Evolutionary conservation across 2,113 vertebrate species (phyloP).

Genomic region (Megalops atlanticus): DNA sequence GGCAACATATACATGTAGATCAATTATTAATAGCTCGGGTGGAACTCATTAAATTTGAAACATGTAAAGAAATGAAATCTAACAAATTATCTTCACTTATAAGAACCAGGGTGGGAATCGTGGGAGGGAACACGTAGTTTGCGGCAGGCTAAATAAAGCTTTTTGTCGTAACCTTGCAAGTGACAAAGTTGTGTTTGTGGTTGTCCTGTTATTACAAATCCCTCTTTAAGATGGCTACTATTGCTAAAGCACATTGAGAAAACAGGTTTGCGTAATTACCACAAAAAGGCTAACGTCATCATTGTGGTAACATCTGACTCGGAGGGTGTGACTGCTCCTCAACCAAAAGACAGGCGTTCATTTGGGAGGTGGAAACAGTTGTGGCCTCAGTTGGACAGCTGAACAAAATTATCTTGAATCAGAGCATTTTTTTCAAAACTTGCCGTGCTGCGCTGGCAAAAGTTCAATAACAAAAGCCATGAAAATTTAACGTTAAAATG

Average conservation of each 20-base stretch:
- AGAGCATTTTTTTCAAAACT: conserved; percentile 10
- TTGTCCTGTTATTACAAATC: neutral
- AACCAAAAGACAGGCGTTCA: conserved; percentile 22
- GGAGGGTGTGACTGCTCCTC: neutral
- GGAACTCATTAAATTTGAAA: neutral
- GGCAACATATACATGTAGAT: neutral
- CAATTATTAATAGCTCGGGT: neutral
- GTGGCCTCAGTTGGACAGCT: conserved; percentile 10
- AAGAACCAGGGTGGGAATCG: no score
- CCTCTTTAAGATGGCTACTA: neutral
- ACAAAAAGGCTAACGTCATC: neutral
- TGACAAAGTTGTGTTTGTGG: neutral
- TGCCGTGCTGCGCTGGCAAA: neutral
- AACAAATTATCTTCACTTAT: neutral
- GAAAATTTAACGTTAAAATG: neutral
- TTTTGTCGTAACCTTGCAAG: neutral
- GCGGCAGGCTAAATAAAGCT: neutral
- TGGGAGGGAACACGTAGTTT: no score
- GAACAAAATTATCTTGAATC: conserved; percentile 25
- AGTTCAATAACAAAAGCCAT: no score
- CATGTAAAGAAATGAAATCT: neutral
- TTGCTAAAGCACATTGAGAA: conserved; percentile 8
- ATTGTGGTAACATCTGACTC: neutral
- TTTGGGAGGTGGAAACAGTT: conserved; percentile 12
- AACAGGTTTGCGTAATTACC: neutral